phyloP scores from a whole-genome alignment of 1,140 invertebrate species.

The Goniozus legneri region DNA sequence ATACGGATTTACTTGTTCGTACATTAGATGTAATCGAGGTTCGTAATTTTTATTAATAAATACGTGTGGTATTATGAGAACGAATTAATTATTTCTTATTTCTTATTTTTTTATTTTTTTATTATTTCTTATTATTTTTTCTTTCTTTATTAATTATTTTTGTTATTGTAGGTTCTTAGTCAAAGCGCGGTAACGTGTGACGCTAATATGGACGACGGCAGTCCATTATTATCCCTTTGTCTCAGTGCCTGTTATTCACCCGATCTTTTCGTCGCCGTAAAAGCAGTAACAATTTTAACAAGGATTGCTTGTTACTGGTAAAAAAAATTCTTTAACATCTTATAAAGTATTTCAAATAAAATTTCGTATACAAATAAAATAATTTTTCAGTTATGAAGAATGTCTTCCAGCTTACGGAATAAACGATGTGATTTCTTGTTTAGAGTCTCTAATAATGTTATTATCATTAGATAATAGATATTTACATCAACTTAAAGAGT shows the following conservation, averaged over 20 bases:
- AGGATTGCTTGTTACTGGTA: slow-evolving; percentile 67
- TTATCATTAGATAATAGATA: slow-evolving; percentile 56
- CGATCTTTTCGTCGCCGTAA: slow-evolving; percentile 63
- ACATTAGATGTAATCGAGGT: slow-evolving; percentile 53
- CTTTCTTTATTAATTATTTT: slow-evolving; percentile 1
- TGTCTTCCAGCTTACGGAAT: slow-evolving; percentile 60
- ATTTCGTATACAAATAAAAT: slow-evolving; percentile 2
- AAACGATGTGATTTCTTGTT: slow-evolving; percentile 61
- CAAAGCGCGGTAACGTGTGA: slow-evolving; percentile 50
- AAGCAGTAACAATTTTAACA: slow-evolving; percentile 66
- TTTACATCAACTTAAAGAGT: slow-evolving; percentile 60
- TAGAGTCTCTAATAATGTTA: slow-evolving; percentile 71
- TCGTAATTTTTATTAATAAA: slow-evolving; percentile 1
- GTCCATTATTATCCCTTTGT: slow-evolving; percentile 41
- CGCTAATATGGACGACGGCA: slow-evolving; percentile 48
- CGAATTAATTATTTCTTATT: background rate
- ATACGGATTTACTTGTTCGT: slow-evolving; percentile 43
- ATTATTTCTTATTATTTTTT: background rate
- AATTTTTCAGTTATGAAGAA: slow-evolving; percentile 61
- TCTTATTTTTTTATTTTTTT: background rate
- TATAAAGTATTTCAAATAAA: background rate
- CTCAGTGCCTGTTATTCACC: slow-evolving; percentile 59
- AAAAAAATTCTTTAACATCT: slow-evolving; percentile 6
- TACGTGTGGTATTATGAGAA: no score
- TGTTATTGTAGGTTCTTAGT: slow-evolving; percentile 40